These are phyloP conservation scores for Leucosticte australis DNA, from an alignment of 2,113 vertebrate species.

Conservation along the genomic window DNA sequence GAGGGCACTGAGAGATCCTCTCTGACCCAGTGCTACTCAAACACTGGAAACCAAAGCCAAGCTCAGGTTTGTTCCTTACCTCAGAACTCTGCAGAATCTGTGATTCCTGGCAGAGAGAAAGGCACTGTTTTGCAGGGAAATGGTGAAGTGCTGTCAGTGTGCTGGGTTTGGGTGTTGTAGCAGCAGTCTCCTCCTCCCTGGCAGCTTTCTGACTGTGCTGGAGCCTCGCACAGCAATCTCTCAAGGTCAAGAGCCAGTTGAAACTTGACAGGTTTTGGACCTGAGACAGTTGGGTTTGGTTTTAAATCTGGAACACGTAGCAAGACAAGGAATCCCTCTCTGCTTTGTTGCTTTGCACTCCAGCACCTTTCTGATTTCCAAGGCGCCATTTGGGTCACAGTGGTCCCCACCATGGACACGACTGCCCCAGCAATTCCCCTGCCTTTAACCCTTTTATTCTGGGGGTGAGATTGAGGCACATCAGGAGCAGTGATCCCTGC, in stretches of 20 bases:
- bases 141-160: fast-evolving
- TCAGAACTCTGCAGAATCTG: fast-evolving
- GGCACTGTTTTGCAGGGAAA: too few species aligned
- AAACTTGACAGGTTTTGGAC: neutral
- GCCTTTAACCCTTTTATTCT: neutral
- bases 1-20: too few species aligned
- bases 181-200: neutral
- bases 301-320: fast-evolving
- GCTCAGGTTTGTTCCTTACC: neutral
- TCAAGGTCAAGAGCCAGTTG: neutral
- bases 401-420: neutral
- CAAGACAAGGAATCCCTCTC: neutral
- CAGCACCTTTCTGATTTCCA: neutral
- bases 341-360: neutral
- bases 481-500: neutral
- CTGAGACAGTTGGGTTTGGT: neutral
- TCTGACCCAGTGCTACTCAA: neutral
- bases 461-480: neutral
- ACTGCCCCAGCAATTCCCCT: neutral
- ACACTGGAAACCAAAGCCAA: neutral
- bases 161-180: neutral
- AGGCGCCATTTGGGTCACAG: neutral
- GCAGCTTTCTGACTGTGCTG: neutral
- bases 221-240: neutral
- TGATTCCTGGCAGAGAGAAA: neutral